These are phyloP conservation scores for Shargacucullia verbasci DNA, from an alignment of 2,888 invertebrate genomes.

Conservation along the genomic window DNA sequence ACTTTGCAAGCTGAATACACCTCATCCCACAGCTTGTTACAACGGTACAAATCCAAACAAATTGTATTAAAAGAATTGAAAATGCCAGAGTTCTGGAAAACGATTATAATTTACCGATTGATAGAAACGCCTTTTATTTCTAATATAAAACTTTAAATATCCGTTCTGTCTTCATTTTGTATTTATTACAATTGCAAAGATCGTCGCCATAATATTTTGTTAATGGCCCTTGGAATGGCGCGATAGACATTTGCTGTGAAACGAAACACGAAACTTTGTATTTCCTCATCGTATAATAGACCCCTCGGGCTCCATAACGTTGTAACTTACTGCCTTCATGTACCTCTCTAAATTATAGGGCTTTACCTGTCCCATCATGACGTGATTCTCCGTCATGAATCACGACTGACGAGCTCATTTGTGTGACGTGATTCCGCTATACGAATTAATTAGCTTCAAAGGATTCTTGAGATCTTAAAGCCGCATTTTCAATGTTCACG, in stretches of 20 bases:
- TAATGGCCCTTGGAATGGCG: slow-evolving; percentile 41
- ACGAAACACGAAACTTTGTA: slow-evolving; percentile 41
- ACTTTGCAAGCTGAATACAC: slow-evolving; percentile 20
- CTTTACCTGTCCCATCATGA: slow-evolving; percentile 59
- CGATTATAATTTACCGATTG: slow-evolving; percentile 21
- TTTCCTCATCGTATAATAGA: slow-evolving; percentile 46
- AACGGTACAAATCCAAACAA: slow-evolving; percentile 20
- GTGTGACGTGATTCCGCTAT: slow-evolving; percentile 49
- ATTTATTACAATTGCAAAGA: slow-evolving; percentile 43
- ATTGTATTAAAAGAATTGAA: slow-evolving; percentile 27
- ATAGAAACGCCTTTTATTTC: slow-evolving; percentile 20
- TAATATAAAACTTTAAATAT: slow-evolving; percentile 10
- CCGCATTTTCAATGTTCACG: slow-evolving; percentile 44
- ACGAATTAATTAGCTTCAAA: slow-evolving; percentile 58
- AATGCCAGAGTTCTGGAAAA: slow-evolving; percentile 3
- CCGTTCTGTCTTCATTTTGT: slow-evolving; percentile 33
- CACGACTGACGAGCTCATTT: slow-evolving; percentile 56
- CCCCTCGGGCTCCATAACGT: slow-evolving; percentile 49
- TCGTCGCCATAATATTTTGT: slow-evolving; percentile 45
- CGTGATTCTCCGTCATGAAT: slow-evolving; percentile 57
- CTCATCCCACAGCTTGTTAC: slow-evolving; percentile 23
- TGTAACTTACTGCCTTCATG: slow-evolving; percentile 51
- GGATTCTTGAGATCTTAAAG: slow-evolving; percentile 47
- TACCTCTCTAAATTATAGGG: slow-evolving; percentile 60
- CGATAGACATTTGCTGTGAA: slow-evolving; percentile 39